phyloP scores from a whole-genome alignment of 92 coral and sea anemone genomes.

The Phenganax marumi region DNA sequence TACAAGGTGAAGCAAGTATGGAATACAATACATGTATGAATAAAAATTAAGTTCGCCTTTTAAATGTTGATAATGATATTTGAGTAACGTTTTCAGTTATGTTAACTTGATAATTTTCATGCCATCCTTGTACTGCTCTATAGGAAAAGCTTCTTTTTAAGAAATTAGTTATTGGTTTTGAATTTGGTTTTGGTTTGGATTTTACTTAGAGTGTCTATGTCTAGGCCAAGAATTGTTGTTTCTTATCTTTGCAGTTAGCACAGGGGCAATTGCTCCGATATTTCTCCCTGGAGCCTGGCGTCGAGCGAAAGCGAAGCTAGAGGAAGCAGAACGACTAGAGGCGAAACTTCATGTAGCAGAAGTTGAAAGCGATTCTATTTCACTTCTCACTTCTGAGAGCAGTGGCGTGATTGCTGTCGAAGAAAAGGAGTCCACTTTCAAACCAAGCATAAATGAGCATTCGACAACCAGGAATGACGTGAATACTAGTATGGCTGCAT shows the following conservation, averaged over 20 bases:
- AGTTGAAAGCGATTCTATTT: not conserved
- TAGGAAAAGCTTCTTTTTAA: too few relatives aligned
- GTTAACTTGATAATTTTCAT: too few relatives aligned
- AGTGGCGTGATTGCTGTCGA: not conserved
- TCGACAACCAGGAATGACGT: not conserved
- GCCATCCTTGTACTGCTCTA: too few relatives aligned
- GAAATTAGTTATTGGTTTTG: too few relatives aligned
- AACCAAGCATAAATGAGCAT: not conserved
- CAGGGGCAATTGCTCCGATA: conserved; percentile 36
- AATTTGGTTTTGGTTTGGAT: too few relatives aligned
- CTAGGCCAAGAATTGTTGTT: not conserved
- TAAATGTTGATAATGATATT: too few relatives aligned
- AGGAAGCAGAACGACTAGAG: not conserved
- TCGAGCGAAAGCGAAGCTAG: conserved; percentile 19
- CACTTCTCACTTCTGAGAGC: not conserved
- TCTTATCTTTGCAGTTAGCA: not conserved
- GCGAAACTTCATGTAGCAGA: not conserved
- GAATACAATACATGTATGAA: too few relatives aligned
- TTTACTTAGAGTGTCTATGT: too few relatives aligned
- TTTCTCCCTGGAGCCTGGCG: conserved; percentile 45
- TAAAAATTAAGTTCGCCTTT: too few relatives aligned
- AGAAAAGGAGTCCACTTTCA: not conserved
- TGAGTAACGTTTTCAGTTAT: too few relatives aligned
- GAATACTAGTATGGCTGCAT: not conserved
- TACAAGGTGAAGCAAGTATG: too few relatives aligned